Evolutionary conservation across 1,140 invertebrate species (phyloP).

Genomic region (Drosophila busckii): DNA sequence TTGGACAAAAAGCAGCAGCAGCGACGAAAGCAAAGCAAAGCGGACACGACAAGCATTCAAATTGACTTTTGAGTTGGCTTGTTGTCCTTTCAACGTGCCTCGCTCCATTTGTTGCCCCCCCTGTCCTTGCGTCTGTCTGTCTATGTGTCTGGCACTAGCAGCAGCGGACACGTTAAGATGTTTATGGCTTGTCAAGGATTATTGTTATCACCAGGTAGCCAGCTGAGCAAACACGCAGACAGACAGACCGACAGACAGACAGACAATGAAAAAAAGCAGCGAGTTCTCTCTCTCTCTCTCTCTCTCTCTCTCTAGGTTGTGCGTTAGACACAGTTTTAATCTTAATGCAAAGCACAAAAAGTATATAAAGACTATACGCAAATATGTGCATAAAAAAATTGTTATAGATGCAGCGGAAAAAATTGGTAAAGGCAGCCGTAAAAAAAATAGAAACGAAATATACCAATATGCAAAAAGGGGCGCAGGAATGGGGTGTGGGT

Average conservation of each 20-base stretch:
- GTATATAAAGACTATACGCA: too few relatives aligned
- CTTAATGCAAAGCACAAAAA: slow-evolving; percentile 19
- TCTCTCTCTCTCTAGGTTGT: background rate
- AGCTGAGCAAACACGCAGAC: slow-evolving; percentile 73
- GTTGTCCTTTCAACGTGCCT: background rate
- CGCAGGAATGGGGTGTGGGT: too few relatives aligned
- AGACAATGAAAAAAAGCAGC: slow-evolving; percentile 7
- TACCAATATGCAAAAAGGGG: background rate
- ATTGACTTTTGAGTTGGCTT: slow-evolving; percentile 58
- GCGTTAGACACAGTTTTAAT: slow-evolving; percentile 63
- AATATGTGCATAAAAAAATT: too few relatives aligned
- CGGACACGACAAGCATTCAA: slow-evolving; percentile 59
- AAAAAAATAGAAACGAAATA: background rate
- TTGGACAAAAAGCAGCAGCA: slow-evolving; percentile 3
- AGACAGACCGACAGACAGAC: slow-evolving; percentile 11
- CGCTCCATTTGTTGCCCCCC: background rate
- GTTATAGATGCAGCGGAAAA: slow-evolving; percentile 13
- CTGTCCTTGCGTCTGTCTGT: background rate
- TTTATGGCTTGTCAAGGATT: slow-evolving; percentile 77
- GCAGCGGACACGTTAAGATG: slow-evolving; percentile 62
- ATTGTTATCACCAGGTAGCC: slow-evolving; percentile 73
- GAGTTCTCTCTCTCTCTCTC: slow-evolving; percentile 27
- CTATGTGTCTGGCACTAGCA: background rate
- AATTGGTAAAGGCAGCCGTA: background rate
- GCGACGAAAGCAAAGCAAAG: slow-evolving; percentile 20